Evolutionary conservation across 1,140 invertebrate species (phyloP).

Genomic region (Cherax destructor): DNA sequence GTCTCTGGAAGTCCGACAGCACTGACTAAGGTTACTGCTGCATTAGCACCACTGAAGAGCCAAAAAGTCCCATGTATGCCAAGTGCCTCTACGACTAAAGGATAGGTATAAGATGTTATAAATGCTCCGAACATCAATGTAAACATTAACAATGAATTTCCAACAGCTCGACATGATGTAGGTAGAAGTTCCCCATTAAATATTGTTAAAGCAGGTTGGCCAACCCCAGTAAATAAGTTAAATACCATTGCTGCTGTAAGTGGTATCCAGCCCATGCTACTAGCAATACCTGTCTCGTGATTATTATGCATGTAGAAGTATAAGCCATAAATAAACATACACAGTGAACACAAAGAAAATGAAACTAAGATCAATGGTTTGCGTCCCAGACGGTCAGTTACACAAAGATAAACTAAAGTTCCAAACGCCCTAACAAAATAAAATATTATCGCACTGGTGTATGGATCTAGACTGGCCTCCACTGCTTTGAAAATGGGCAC

Average conservation of each 20-base stretch:
- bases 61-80: background rate
- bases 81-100: background rate
- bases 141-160: background rate
- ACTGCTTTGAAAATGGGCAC: background rate
- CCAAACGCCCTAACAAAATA: background rate
- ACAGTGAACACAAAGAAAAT: background rate
- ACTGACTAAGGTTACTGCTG: background rate
- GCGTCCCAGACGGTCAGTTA: slow-evolving; percentile 20
- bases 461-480: background rate
- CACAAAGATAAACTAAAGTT: background rate
- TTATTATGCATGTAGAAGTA: background rate
- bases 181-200: slow-evolving; percentile 21
- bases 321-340: background rate
- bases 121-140: background rate
- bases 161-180: slow-evolving; percentile 14
- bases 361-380: background rate
- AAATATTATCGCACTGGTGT: background rate
- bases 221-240: background rate
- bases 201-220: background rate
- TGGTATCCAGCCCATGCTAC: background rate
- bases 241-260: background rate
- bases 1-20: slow-evolving; percentile 24
- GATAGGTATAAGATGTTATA: background rate
- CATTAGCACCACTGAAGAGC: background rate
- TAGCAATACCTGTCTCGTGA: background rate